A percentile compares a stretch with the other conserved stretches of the same genome.
These are phyloP conservation scores for Ichneumoninae sp. DNA, from an alignment of 2,888 invertebrate genomes.

Conservation along the genomic window DNA sequence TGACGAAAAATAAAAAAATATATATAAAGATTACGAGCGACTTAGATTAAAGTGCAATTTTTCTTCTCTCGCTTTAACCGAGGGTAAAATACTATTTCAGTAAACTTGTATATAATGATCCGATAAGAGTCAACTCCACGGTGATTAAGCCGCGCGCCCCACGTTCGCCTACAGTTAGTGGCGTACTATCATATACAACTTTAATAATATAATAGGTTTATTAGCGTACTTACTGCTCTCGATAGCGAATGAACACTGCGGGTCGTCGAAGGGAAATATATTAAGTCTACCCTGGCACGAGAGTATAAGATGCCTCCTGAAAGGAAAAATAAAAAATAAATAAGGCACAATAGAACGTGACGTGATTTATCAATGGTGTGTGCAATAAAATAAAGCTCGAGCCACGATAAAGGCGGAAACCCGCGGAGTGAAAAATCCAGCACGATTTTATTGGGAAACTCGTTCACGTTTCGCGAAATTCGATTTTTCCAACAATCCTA, in stretches of 20 bases:
- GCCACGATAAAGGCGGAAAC: background rate
- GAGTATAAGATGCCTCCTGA: constrained; percentile 94
- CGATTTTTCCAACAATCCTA: constrained; percentile 23
- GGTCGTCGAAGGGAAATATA: constrained; percentile 98
- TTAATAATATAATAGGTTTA: constrained; percentile 27
- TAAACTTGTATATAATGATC: background rate
- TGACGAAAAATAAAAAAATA: background rate
- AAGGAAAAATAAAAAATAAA: constrained; percentile 67
- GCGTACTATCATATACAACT: background rate
- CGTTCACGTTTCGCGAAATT: constrained; percentile 40
- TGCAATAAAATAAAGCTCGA: constrained; percentile 6
- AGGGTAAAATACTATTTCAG: background rate
- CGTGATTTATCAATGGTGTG: constrained; percentile 24
- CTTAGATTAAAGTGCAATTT: background rate
- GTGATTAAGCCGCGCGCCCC: background rate
- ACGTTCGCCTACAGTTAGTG: background rate
- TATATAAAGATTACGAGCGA: background rate
- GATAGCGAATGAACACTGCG: constrained; percentile 97
- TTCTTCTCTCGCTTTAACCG: background rate
- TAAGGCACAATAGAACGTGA: constrained; percentile 39
- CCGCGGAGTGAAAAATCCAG: constrained; percentile 10
- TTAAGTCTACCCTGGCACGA: constrained; percentile 97
- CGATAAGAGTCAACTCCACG: constrained; percentile 1
- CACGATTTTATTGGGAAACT: constrained; percentile 27
- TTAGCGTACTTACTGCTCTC: constrained; percentile 94